Conservation (phyloP, 2,888 invertebrate species). For the Onchidella celtica region DNA sequence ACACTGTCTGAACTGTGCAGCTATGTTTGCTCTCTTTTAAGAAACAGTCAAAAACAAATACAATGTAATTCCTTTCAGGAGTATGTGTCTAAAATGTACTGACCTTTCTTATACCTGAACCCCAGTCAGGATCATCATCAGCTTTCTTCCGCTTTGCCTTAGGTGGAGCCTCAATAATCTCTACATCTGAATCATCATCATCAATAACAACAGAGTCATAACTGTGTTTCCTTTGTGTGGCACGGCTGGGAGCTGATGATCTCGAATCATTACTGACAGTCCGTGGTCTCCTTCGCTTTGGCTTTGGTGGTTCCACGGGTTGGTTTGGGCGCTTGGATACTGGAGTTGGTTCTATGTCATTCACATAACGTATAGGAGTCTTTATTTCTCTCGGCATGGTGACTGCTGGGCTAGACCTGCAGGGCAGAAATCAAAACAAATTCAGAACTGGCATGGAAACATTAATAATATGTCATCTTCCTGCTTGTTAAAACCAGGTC, state of each 20-base stretch:
- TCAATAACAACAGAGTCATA: conserved; percentile 24
- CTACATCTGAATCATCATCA: conserved; percentile 41
- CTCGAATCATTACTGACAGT: background rate
- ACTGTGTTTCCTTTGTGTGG: background rate
- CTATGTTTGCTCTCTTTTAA: too few species aligned
- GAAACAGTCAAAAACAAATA: too few species aligned
- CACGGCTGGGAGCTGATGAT: background rate
- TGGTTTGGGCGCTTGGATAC: background rate
- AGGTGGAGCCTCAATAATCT: conserved; percentile 32
- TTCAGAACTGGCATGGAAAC: too few species aligned
- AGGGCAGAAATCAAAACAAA: too few species aligned
- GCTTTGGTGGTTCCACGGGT: background rate
- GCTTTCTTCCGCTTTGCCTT: conserved; percentile 12
- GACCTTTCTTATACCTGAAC: conserved; percentile 4
- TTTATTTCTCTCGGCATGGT: conserved; percentile 54
- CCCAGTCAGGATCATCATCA: conserved; percentile 42
- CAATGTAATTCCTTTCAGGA: too few species aligned
- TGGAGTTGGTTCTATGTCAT: background rate
- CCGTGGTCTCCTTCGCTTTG: conserved; percentile 13
- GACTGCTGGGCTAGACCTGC: background rate
- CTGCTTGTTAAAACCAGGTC: too few species aligned
- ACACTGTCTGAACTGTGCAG: too few species aligned
- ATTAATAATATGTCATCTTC: too few species aligned
- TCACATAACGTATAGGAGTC: conserved; percentile 27
- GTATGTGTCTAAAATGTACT: too few species aligned